Base-by-base conservation (phyloP, 2,797 vertebrate species). In the Allobates femoralis region DNA sequence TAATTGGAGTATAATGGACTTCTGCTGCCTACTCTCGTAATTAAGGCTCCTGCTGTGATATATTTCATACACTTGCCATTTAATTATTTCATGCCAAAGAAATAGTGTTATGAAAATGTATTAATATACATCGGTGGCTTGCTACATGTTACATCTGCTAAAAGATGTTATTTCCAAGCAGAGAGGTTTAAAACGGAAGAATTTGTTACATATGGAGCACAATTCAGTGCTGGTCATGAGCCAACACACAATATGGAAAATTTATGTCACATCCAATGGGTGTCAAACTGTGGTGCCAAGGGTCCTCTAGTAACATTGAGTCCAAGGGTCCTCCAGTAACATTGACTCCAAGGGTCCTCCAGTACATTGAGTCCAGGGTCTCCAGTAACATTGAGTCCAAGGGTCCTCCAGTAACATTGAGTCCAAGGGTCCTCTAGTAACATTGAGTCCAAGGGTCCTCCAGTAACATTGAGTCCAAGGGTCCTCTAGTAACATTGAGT, bases 1-100 rank as follows among this genome's bases (percentile, higher is more conserved):
- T 83, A 83, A 74, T 73, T 83, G 81, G 67, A 74, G n/a, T 58
- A 56, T 83, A 83, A 83, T 74, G 32, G 81, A 83, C 67, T 37
- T 79, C 81, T 56, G 81, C 32, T 56, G 55, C 53, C 30, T 21
- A 46, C 81, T 73, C 53, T 74, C 32, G 26, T 83, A 74, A 83
- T 83, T 37, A 83, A 83, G 67, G 32, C 67, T 60, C 67, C 81
- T 53, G 81, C 81, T 73, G 81, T 73, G 81, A 83, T 82, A 41
- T 73, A 73, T 73, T 82, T 53, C 67, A 37, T 83, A 41, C 16
- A 26, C 51, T 73, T 46, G 23, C 23, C 11, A 83, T 73, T 58
- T 58, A 26, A 58, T 58, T 74, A 19, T 73, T 73, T 58, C 32
- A 21, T 46, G 23, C 51, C 67, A 28, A 58, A 46, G 53, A 73